These are phyloP conservation scores for Cyprinella venusta DNA, from an alignment of 2,797 vertebrate species.

Conservation along the genomic window DNA sequence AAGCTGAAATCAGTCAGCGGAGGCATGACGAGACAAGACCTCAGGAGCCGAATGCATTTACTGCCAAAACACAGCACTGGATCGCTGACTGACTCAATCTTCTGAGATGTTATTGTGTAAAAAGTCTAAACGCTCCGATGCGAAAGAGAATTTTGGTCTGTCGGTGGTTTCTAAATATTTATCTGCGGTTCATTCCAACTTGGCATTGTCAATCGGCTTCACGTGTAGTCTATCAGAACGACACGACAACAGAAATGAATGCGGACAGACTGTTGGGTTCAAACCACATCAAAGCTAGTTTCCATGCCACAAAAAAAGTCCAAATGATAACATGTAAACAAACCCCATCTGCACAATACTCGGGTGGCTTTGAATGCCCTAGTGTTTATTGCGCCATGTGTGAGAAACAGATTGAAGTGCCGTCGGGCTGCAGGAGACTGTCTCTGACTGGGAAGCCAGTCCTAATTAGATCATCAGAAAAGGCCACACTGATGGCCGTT, in stretches of 20 bases:
- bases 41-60: constrained; percentile 14
- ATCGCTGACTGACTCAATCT: constrained; percentile 24
- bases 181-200: neutral
- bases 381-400: constrained; percentile 60
- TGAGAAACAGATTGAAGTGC: constrained; percentile 61
- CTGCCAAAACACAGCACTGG: constrained; percentile 12
- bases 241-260: neutral
- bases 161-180: constrained; percentile 41
- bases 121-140: constrained; percentile 22
- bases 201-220: neutral
- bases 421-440: constrained; percentile 50
- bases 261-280: constrained; percentile 13
- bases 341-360: constrained; percentile 57
- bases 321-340: constrained; percentile 47
- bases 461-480: constrained; percentile 64
- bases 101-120: constrained; percentile 26
- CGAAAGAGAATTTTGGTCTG: constrained; percentile 27
- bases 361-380: constrained; percentile 47
- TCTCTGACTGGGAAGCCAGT: constrained; percentile 53
- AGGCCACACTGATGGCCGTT: constrained; percentile 55
- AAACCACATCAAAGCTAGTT: constrained; percentile 22
- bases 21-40: constrained; percentile 56
- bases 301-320: constrained; percentile 4
- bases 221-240: constrained; percentile 6
- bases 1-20: constrained; percentile 53